These are phyloP conservation scores for Clarias laeviceps DNA, from an alignment of 2,797 vertebrate genomes.

Conservation along the genomic window DNA sequence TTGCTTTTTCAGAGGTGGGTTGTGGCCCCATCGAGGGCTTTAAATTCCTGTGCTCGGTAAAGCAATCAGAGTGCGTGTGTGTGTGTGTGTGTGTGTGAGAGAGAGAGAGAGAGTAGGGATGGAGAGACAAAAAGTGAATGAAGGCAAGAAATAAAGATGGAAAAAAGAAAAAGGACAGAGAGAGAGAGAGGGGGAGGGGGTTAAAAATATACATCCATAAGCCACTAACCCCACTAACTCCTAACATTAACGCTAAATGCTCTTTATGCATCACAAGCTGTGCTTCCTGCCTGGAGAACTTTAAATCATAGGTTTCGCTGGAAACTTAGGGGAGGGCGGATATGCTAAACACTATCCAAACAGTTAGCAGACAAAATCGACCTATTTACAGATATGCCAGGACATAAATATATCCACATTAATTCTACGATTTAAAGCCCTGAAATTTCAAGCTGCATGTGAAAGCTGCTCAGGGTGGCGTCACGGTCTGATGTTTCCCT, in stretches of 20 bases:
- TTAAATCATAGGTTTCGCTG: constrained; percentile 21
- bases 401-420: not conserved
- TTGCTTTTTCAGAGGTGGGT: constrained; percentile 76
- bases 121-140: constrained; percentile 47
- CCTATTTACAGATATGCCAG: not conserved
- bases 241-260: constrained; percentile 23
- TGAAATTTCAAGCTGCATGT: not conserved
- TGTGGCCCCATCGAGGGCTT: constrained; percentile 73
- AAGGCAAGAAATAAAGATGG: not conserved
- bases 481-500: not conserved
- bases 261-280: constrained; percentile 14
- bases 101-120: constrained; percentile 12
- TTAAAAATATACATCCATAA: constrained; percentile 4
- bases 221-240: constrained; percentile 3
- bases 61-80: constrained; percentile 69
- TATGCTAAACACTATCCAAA: constrained; percentile 18
- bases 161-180: constrained; percentile 21
- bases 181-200: constrained; percentile 41
- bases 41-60: constrained; percentile 77
- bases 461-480: constrained; percentile 5
- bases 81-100: constrained; percentile 49
- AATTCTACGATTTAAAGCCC: not conserved
- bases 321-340: not conserved
- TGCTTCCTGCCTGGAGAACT: not conserved
- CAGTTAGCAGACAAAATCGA: not conserved